Conservation (phyloP, 2,888 invertebrate species). For the Carpatolechia fugitivella region DNA sequence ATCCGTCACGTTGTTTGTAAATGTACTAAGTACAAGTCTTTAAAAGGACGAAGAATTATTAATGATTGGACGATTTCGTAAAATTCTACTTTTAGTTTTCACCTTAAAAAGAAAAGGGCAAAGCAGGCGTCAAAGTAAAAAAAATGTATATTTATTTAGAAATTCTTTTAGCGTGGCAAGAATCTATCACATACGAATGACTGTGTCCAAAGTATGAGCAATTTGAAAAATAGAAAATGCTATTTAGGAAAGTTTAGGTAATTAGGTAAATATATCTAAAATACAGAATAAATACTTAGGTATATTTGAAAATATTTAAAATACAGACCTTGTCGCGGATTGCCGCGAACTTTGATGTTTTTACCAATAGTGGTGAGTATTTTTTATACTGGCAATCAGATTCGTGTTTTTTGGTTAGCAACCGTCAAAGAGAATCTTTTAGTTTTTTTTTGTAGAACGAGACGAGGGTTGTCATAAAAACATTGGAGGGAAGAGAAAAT, state of each 20-base stretch:
- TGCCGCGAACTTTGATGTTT: too few species aligned
- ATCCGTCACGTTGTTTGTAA: slow-evolving; percentile 49
- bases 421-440: too few species aligned
- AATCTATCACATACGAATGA: slow-evolving; percentile 68
- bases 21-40: slow-evolving; percentile 77
- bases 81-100: slow-evolving; percentile 44
- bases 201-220: slow-evolving; percentile 47
- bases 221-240: slow-evolving; percentile 29
- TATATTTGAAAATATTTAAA: slow-evolving; percentile 23
- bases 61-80: slow-evolving; percentile 70
- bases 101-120: slow-evolving; percentile 37
- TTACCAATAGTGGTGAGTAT: too few species aligned
- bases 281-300: slow-evolving; percentile 1
- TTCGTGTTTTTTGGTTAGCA: too few species aligned
- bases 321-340: too few species aligned
- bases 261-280: slow-evolving; percentile 3
- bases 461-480: too few species aligned
- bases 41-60: slow-evolving; percentile 73
- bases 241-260: neutral
- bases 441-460: too few species aligned
- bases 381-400: too few species aligned
- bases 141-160: slow-evolving; percentile 38
- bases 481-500: too few species aligned
- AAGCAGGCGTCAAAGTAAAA: slow-evolving; percentile 50
- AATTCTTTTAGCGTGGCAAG: slow-evolving; percentile 61